Percentiles rank a stretch among this genome's conserved stretches.
phyloP scores from a whole-genome alignment of 2,888 invertebrate genomes.

The Marronus borbonicus region DNA sequence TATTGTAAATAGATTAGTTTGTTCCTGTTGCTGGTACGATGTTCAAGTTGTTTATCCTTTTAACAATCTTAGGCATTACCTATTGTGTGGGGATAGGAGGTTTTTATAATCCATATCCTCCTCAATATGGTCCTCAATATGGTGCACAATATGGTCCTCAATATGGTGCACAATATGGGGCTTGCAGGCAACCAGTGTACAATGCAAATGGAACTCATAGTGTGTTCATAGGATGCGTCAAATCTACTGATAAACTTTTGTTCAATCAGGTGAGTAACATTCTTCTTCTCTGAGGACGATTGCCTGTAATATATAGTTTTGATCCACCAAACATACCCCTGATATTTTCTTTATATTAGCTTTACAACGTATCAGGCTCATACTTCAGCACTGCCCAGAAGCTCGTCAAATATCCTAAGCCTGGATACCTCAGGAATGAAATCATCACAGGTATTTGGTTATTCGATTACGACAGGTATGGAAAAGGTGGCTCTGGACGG shows the following conservation, averaged over 20 bases:
- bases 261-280: slow-evolving; percentile 62
- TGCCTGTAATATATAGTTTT: neutral
- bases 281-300: neutral
- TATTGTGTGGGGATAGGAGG: neutral
- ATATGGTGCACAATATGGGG: neutral
- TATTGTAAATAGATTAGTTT: too few species aligned
- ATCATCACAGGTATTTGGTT: slow-evolving; percentile 64
- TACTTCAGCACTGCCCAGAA: slow-evolving; percentile 55
- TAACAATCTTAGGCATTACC: slow-evolving; percentile 1
- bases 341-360: too few species aligned
- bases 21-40: neutral
- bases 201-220: slow-evolving; percentile 58
- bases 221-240: slow-evolving; percentile 63
- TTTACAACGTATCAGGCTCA: slow-evolving; percentile 59
- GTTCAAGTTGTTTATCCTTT: neutral
- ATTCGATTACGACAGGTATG: slow-evolving; percentile 64
- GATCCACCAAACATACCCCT: too few species aligned
- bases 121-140: too few species aligned
- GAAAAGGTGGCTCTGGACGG: slow-evolving; percentile 62
- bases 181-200: slow-evolving; percentile 49
- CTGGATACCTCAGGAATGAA: slow-evolving; percentile 64
- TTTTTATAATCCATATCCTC: slow-evolving; percentile 11
- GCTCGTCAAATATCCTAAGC: slow-evolving; percentile 61
- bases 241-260: slow-evolving; percentile 62
- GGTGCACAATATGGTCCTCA: too few species aligned